A percentile compares a stretch with the other conserved stretches of the same genome.
These are phyloP conservation scores for Asbolus verrucosus DNA, from an alignment of 1,140 invertebrate genomes.

Conservation along the genomic window DNA sequence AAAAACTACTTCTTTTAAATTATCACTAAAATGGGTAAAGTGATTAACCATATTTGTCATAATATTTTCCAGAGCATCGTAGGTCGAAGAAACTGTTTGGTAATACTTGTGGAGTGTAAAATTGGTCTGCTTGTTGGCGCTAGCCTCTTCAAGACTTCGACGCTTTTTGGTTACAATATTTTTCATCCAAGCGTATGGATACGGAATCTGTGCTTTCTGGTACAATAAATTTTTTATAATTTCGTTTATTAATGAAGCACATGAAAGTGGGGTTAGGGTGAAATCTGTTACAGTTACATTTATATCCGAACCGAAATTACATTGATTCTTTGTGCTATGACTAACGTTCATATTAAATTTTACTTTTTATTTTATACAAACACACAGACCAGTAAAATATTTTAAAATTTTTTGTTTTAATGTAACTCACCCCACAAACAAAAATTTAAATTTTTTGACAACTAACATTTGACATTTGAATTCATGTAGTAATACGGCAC, in stretches of 20 bases:
- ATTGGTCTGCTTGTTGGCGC: slow-evolving; percentile 33
- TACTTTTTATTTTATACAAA: background rate
- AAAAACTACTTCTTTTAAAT: slow-evolving; percentile 49
- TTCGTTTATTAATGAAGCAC: slow-evolving; percentile 54
- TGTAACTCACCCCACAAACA: no score
- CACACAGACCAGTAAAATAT: no score
- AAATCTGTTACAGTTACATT: background rate
- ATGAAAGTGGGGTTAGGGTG: slow-evolving; percentile 51
- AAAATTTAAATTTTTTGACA: no score
- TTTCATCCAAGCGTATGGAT: slow-evolving; percentile 53
- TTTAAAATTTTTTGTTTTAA: no score
- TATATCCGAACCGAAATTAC: background rate
- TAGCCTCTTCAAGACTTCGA: slow-evolving; percentile 32
- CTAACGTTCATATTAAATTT: background rate
- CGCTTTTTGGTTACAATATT: slow-evolving; percentile 50
- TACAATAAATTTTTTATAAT: slow-evolving; percentile 54
- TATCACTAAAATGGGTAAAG: slow-evolving; percentile 43
- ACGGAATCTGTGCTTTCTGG: slow-evolving; percentile 57
- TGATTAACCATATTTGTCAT: slow-evolving; percentile 49
- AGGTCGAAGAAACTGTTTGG: slow-evolving; percentile 49
- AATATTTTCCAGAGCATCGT: slow-evolving; percentile 49
- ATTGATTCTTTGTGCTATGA: background rate
- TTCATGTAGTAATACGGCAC: no score
- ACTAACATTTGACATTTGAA: no score
- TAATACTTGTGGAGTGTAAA: slow-evolving; percentile 51